These are phyloP conservation scores for Takifugu bimaculatus DNA, from an alignment of 2,113 vertebrate species.

Conservation along the genomic window DNA sequence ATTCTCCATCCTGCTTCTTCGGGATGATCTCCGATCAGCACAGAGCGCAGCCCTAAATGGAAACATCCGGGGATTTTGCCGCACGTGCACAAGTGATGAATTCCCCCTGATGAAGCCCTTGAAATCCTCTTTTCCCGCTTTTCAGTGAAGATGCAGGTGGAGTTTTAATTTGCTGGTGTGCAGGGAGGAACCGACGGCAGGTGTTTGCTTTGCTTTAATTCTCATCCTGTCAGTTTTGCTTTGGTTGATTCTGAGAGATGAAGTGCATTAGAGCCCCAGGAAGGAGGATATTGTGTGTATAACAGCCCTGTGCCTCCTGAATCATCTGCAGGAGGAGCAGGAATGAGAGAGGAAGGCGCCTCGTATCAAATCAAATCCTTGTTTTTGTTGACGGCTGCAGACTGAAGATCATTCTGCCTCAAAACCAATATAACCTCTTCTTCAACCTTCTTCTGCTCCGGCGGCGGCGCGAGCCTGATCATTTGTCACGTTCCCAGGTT, in stretches of 20 bases:
- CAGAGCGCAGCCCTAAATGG: not conserved
- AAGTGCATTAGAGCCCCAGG: constrained; percentile 42
- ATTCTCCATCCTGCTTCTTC: constrained; percentile 23
- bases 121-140: constrained; percentile 3
- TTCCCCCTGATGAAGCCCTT: constrained; percentile 17
- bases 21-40: constrained; percentile 28
- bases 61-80: not conserved
- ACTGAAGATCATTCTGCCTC: too few relatives aligned
- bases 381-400: too few relatives aligned
- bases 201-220: constrained; percentile 14
- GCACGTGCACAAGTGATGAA: constrained; percentile 3
- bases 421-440: too few relatives aligned
- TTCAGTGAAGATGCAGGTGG: constrained; percentile 1
- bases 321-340: constrained; percentile 30
- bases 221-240: constrained; percentile 29
- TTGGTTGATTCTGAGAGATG: constrained; percentile 42
- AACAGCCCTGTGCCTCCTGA: constrained; percentile 18
- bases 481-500: too few relatives aligned
- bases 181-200: constrained; percentile 32
- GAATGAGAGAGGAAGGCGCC: not conserved
- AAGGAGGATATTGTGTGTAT: constrained; percentile 51
- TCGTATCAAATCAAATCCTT: too few relatives aligned
- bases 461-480: too few relatives aligned
- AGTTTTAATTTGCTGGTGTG: constrained; percentile 8
- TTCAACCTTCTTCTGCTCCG: too few relatives aligned